Base-by-base conservation (phyloP, 2,888 invertebrate species). In the Drosophila ustulata region DNA sequence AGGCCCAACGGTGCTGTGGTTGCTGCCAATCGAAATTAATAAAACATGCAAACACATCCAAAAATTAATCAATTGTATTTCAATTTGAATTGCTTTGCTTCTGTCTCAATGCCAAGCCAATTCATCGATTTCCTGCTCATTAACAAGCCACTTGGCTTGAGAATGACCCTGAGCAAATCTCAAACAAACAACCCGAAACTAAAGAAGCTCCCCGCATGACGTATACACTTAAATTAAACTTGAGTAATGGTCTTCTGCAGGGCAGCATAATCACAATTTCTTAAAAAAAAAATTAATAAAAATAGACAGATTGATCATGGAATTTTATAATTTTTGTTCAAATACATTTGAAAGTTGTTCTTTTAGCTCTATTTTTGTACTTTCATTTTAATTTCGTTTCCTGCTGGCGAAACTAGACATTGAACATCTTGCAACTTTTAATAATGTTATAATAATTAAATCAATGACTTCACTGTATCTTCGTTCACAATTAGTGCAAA, bases 1-100 rank as follows among this genome's bases (percentile, higher is more conserved):
- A 92, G 81, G 30, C 91, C 87, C 71, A 92, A 77, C n/a, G 91
- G 89, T 62, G 92, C 86, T 58, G 90, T 89, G 58, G 89, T 90
- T 59, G 85, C 91, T 92, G 70, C 4, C 85, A 82, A 52, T 37
- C 11, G 3, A 50, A 52, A 61, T 52, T 13, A 45, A 56, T 32
- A 45, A 41, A 23, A 11, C 30, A 41, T 47, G 43, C 13, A 8
- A 45, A 13, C 23, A 55, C 39, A 56, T 56, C 18, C 7, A 32
- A n/a, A 34, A 5, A 43, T 71, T 49, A 71, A 67, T 71, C 41
- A 75, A 72, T 39, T 41, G 45, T 23, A 49, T 53, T 46, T 61
- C 41, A 46, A 23, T 59, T 49, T 49, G 25, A 53, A 62, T 55
- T 45, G 56, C 5, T 13, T 55, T 45, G 56, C 5, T 13, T 39